A percentile compares a stretch with the other conserved stretches of the same genome.
Conservation (phyloP, 2,888 invertebrate genomes). For the Dicyrtomina minuta region DNA sequence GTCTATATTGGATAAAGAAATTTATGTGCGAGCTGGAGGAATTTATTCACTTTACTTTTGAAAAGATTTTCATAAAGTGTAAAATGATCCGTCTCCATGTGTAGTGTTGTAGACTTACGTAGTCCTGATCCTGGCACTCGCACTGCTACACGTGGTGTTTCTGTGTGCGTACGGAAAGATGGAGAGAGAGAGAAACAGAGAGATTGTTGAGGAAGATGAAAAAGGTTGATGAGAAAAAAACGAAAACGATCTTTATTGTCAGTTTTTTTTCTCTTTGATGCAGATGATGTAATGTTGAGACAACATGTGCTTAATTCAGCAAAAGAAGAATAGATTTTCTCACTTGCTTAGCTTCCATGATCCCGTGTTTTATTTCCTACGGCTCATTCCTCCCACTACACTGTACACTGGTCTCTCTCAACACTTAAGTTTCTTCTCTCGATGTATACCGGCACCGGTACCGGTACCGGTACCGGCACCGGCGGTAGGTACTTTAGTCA, state of each 20-base stretch:
- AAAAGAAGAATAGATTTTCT: conserved; percentile 22
- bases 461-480: too few species aligned
- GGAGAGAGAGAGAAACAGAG: background rate
- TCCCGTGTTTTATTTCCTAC: conserved; percentile 16
- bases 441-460: too few species aligned
- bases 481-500: too few species aligned
- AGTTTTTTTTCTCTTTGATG: conserved; percentile 21
- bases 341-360: conserved; percentile 18
- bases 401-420: too few species aligned
- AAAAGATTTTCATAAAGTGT: background rate
- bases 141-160: too few species aligned
- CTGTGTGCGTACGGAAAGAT: too few species aligned
- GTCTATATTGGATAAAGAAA: too few species aligned
- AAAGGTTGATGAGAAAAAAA: background rate
- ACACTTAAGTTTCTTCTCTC: too few species aligned
- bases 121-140: too few species aligned
- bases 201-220: background rate
- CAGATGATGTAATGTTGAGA: conserved; percentile 22
- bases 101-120: too few species aligned
- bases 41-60: background rate
- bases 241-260: conserved; percentile 9
- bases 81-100: background rate
- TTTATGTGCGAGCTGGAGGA: too few species aligned
- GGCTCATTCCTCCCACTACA: background rate
- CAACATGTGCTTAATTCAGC: conserved; percentile 16